phyloP scores from a whole-genome alignment of 2,113 vertebrate genomes.

The Chauna torquata region DNA sequence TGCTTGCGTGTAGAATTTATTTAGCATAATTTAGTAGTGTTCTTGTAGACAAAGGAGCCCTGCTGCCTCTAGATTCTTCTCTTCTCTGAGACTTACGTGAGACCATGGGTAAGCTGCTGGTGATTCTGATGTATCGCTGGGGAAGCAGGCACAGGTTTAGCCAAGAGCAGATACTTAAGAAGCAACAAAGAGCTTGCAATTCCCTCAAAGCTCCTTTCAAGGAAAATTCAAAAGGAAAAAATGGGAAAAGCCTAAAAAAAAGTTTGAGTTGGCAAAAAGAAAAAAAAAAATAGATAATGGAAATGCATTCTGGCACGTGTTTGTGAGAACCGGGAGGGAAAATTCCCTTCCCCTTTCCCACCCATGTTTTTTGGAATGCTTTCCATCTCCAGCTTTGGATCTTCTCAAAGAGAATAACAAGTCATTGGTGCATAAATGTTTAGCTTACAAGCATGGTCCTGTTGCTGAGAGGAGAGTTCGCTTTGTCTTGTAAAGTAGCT shows the following conservation, averaged over 20 bases:
- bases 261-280: neutral
- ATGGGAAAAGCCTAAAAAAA: neutral
- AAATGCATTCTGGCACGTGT: neutral
- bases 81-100: neutral
- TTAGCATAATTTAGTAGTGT: neutral
- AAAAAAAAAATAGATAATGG: neutral
- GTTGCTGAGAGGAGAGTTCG: neutral
- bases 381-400: neutral
- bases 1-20: neutral
- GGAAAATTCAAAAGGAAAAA: neutral
- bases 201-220: neutral
- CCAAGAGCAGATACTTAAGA: neutral
- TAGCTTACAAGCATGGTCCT: slow-evolving; percentile 22
- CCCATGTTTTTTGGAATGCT: neutral
- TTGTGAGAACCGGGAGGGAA: slow-evolving; percentile 23
- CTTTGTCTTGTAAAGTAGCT: neutral
- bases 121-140: neutral
- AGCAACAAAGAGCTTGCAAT: neutral
- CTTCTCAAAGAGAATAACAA: slow-evolving; percentile 17
- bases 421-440: neutral
- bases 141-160: neutral
- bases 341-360: slow-evolving; percentile 40
- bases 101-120: neutral
- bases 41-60: neutral
- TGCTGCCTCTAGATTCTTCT: neutral